Percentiles rank a stretch among this genome's conserved stretches.
phyloP scores from a whole-genome alignment of 2,797 vertebrate genomes.

The Platyrinchus mystaceus region DNA sequence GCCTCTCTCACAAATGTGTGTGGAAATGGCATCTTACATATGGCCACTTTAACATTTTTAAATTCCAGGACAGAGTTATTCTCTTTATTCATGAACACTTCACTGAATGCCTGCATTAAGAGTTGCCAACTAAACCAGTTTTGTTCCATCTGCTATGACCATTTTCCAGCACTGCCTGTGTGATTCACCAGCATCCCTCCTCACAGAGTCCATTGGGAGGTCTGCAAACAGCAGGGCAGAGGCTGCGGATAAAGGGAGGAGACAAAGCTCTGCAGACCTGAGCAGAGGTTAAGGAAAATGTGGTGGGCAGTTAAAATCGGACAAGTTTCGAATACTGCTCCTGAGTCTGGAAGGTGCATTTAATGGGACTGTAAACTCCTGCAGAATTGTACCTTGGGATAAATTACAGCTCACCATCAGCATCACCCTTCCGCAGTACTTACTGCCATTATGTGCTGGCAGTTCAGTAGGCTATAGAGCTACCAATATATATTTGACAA shows the following conservation, averaged over 20 bases:
- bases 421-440: background rate
- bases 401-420: constrained; percentile 32
- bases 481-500: background rate
- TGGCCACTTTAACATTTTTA: background rate
- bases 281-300: background rate
- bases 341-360: background rate
- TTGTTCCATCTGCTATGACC: constrained; percentile 50
- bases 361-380: background rate
- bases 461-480: background rate
- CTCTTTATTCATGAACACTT: background rate
- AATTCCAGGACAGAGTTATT: constrained; percentile 17
- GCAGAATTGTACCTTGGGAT: background rate
- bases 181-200: constrained; percentile 44
- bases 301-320: background rate
- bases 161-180: constrained; percentile 28
- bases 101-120: background rate
- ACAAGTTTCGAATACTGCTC: background rate
- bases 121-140: background rate
- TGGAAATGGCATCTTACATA: background rate
- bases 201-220: background rate
- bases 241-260: background rate
- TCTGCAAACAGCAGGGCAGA: background rate
- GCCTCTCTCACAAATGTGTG: background rate
- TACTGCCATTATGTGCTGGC: background rate
- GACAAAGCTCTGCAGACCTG: background rate